Evolutionary conservation across 1,140 invertebrate genomes (phyloP), one percentile per base, ranked within the genome.

Genomic region (Dinoponera quadriceps): DNA sequence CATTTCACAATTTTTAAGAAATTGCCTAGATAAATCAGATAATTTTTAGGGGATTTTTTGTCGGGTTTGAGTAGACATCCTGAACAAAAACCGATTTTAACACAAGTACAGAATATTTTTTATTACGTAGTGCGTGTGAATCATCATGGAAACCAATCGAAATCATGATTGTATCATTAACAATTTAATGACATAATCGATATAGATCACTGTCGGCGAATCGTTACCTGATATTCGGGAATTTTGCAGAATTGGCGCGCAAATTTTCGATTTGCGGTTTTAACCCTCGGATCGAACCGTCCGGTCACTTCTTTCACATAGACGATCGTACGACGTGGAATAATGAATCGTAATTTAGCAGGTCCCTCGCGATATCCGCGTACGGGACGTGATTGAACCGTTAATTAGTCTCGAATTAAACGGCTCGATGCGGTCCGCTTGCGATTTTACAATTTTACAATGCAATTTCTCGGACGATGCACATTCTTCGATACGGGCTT

Each of bases 371-470:
- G 51, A 48, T 77, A 77, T 80, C 65, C 27, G 33, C 51, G 33
- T 51, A n/a, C 54, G 65, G 65, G 29, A 80, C 51, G 38, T 80
- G 75, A 80, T 80, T 80, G 65, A 80, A 71, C 51, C 75, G 65
- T 80, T 80, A 69, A 80, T 80, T 80, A 80, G 63, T 59, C 65
- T 80, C 49, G 51, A 80, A 80, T 80, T 80, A 80, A 80, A 80
- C 33, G 51, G 33, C n/a, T 14, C 65, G 75, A 80, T 80, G 25
- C 51, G 55, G 44, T 38, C 14, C 75, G 51, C 33, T 69, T 69
- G 51, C 51, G 38, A 80, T 71, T 80, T 69, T 71, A 71, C 49
- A 80, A 80, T 71, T 80, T 80, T 80, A 71, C 65, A 80, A 59
- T 57, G 65, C 51, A 80, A 71, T 80, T 80, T 80, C 75, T 80